Base-by-base conservation (phyloP, 2,888 invertebrate species). In the Stenchaetothrips biformis region DNA sequence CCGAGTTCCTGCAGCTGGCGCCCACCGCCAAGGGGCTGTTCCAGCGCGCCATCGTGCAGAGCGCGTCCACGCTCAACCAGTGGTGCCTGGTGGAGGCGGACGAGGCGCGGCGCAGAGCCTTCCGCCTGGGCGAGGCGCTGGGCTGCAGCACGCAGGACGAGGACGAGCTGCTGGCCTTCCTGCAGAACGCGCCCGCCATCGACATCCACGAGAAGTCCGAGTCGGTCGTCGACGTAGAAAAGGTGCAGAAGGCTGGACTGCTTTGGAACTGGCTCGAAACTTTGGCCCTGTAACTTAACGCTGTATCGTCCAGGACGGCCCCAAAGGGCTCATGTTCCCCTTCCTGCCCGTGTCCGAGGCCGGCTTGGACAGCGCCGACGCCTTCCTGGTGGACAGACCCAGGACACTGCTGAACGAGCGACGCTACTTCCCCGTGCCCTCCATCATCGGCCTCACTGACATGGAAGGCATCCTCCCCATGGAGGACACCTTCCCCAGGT, bases 121-220 rank as follows among this genome's bases (percentile, higher is more conserved):
- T 81, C 74, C 80, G 62, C 2, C 80, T 81, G 21, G 81, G 80
- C 53, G 80, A 81, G 48, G 80, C 78, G n/a, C 21, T 82, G 80
- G 82, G 82, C 62, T 81, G 81, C 79, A 81, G 37, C 47, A 81
- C 82, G 13, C 77, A 80, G 47, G 78, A 81, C 79, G 81, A 81
- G 7, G 77, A 81, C 27, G 81, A 78, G 37, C 78, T 82, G 16
- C 53, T 79, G n/a, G 80, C 59, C 21, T 81, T 81, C 79, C 80
- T 82, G 37, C 78, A 80, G 4, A 49, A 21, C n/a, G 77, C 81
- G 37, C 80, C 81, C 16, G 81, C 82, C 7, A n/a, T 67, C 13
- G 78, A 80, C 8, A 78, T 82, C 6, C 78, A 79, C 16, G 81
- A 80, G 3, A 67, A 81, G 25, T 2, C 37, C 8, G 25, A 21